Percentiles rank a stretch among this genome's conserved stretches.
phyloP scores from a whole-genome alignment of 2,797 vertebrate species.

The Tokudaia muenninki region DNA sequence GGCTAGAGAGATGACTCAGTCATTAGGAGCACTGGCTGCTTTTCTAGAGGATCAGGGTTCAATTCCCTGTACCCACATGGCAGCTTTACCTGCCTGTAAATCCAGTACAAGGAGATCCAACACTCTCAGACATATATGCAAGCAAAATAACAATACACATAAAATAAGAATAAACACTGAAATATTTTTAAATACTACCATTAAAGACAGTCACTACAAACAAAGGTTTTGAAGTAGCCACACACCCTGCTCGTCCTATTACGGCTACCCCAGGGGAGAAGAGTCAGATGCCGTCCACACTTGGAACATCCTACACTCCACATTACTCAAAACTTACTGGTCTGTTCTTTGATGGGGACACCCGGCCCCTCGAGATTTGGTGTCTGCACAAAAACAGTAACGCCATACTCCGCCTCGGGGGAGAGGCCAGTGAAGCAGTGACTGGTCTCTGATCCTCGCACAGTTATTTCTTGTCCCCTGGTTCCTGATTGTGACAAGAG shows the following conservation, averaged over 20 bases:
- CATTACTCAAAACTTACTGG: constrained; percentile 88
- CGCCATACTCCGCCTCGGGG: constrained; percentile 93
- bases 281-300: background rate
- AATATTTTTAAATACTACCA: background rate
- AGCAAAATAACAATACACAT: background rate
- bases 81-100: background rate
- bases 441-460: constrained; percentile 94
- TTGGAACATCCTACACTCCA: background rate
- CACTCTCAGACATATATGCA: background rate
- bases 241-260: background rate
- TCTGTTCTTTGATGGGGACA: constrained; percentile 92
- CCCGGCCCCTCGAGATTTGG: constrained; percentile 97
- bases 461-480: constrained; percentile 96
- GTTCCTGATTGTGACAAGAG: constrained; percentile 84
- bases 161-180: background rate
- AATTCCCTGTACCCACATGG: background rate
- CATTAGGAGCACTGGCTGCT: background rate
- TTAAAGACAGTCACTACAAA: background rate
- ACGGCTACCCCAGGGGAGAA: background rate
- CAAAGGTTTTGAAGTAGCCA: background rate
- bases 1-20: background rate
- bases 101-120: background rate
- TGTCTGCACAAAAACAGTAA: constrained; percentile 95
- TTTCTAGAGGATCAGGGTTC: background rate
- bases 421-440: constrained; percentile 96